Conservation (phyloP, 2,888 invertebrate genomes). For the Gryllus longicercus region DNA sequence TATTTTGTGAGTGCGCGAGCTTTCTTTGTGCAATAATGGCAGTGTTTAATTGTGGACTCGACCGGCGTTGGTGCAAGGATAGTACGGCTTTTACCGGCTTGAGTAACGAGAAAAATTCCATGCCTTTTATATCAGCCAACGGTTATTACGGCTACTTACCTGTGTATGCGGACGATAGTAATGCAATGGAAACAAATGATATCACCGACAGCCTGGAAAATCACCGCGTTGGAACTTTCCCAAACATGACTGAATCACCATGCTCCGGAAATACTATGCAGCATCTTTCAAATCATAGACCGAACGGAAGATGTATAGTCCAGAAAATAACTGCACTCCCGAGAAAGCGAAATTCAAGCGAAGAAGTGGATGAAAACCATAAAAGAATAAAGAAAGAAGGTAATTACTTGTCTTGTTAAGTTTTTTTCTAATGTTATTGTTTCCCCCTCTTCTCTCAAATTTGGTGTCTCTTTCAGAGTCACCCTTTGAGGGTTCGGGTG, state of each 20-base stretch:
- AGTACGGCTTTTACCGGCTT: conserved; percentile 21
- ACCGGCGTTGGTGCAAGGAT: neutral
- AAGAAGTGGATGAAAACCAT: neutral
- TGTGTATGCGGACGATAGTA: conserved; percentile 35
- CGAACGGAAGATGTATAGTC: conserved; percentile 22
- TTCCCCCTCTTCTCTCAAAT: conserved; percentile 23
- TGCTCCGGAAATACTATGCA: neutral
- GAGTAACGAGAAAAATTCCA: neutral
- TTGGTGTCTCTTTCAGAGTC: conserved; percentile 22
- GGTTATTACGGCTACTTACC: conserved; percentile 43
- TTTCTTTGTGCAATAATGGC: conserved; percentile 3
- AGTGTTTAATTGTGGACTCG: conserved; percentile 18
- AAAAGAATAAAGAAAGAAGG: neutral
- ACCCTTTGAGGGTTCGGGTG: conserved; percentile 21
- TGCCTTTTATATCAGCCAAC: conserved; percentile 38
- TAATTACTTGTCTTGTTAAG: neutral
- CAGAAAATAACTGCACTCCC: neutral
- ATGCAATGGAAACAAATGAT: conserved; percentile 28
- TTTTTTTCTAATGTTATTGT: neutral
- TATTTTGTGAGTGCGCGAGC: no score
- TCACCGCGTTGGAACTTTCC: neutral
- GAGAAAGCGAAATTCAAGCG: conserved; percentile 19
- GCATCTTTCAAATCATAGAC: neutral
- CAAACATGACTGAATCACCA: neutral
- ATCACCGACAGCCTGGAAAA: neutral